Evolutionary conservation across 2,797 vertebrate species (phyloP), one percentile per base, ranked within the genome.

Genomic region (Notolabrus celidotus): DNA sequence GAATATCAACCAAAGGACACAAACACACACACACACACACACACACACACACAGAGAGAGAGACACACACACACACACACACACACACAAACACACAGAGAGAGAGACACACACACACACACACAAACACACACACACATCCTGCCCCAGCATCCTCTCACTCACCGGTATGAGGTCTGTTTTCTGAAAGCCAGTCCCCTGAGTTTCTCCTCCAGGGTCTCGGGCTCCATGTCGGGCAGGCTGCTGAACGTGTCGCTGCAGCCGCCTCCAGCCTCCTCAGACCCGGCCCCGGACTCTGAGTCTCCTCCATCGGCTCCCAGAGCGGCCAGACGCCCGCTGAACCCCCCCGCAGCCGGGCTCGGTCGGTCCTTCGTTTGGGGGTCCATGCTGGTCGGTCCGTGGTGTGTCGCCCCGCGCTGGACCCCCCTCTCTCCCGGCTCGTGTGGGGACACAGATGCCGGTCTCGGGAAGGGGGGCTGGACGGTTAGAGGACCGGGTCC

Each of bases 91-190:
- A n/a, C n/a, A n/a, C n/a, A n/a, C n/a, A n/a, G n/a, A n/a, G n/a
- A n/a, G n/a, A n/a, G n/a, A n/a, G 15, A 7, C 8, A 0, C 15
- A 15, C 43, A 10, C 23, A 54, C 41, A 63, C 1, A 20, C 4
- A 12, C 10, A 3, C 31, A n/a, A n/a, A n/a, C n/a, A n/a, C n/a
- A n/a, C n/a, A n/a, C 59, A 31, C 22, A 34, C 1, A 50, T 77
- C 74, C 70, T 72, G 77, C 51, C 77, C 58, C 55, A 71, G 76
- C 86, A 82, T 79, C 87, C 74, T n/a, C 74, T 64, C 68, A 86
- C 93, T 93, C 89, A 98, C 97, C 97, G 96, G 94, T 98, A 99
- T 67, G 97, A 99, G 74, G 96, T 97, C 95, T 99, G 97, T 73
- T 99, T 99, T 88, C 96, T 95, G 93, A 99, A 97, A 86, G 96